These are phyloP conservation scores for Periphyllus acericola DNA, from an alignment of 2,888 invertebrate species.

Conservation along the genomic window DNA sequence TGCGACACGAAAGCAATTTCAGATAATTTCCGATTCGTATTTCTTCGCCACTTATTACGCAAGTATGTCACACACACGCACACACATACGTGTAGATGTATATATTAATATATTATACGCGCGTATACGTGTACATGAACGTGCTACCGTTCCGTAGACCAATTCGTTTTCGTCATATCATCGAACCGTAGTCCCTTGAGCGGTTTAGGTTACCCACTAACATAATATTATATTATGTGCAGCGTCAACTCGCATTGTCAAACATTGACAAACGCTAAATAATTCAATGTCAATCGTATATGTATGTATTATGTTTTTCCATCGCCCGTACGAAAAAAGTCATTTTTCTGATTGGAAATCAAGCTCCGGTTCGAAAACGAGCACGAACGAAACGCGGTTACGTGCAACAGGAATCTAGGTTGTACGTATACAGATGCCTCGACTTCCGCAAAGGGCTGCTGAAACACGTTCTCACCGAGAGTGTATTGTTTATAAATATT, in stretches of 20 bases:
- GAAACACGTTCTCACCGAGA: no score
- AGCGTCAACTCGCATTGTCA: neutral
- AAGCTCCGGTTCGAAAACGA: no score
- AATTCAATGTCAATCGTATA: neutral
- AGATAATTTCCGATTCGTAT: conserved; percentile 2
- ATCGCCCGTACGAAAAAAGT: no score
- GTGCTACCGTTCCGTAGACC: neutral
- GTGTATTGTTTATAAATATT: no score
- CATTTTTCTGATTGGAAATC: neutral
- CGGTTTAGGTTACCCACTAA: neutral
- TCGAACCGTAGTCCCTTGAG: neutral
- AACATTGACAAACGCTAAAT: neutral
- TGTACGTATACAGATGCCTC: no score
- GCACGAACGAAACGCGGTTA: no score
- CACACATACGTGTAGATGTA: neutral
- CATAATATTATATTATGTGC: neutral
- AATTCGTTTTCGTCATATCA: neutral
- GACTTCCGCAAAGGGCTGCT: no score
- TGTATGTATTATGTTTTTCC: neutral
- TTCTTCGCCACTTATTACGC: neutral
- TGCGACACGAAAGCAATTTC: conserved; percentile 31
- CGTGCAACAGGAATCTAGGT: no score
- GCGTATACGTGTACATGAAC: neutral
- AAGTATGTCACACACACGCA: neutral
- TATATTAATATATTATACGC: no score